phyloP scores from a whole-genome alignment of 2,113 vertebrate species.

The Odobenus rosmarus region DNA sequence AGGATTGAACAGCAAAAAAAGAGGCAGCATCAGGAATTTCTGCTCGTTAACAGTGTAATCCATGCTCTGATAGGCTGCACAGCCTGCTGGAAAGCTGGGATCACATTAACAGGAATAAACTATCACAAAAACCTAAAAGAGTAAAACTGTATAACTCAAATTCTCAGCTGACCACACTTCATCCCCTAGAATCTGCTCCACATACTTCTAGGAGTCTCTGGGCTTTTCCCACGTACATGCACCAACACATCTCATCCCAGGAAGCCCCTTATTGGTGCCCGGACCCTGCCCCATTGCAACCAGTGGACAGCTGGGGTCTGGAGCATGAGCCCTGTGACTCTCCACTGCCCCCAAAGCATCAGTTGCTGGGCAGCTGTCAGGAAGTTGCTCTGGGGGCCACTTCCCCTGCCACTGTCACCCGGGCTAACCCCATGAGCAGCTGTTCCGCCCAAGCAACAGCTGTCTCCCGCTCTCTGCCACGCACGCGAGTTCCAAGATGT shows the following conservation, averaged over 20 bases:
- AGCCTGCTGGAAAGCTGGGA: neutral
- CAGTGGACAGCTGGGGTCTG: neutral
- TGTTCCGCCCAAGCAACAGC: neutral
- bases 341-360: neutral
- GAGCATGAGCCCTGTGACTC: too few species aligned
- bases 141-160: neutral
- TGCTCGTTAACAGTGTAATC: neutral
- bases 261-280: neutral
- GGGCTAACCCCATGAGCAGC: neutral
- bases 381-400: neutral
- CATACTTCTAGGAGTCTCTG: neutral
- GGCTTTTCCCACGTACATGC: neutral
- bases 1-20: neutral
- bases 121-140: neutral
- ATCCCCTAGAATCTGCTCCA: neutral
- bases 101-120: neutral
- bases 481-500: neutral
- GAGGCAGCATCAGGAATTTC: neutral
- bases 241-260: neutral
- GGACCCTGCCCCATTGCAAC: neutral
- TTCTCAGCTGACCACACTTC: neutral
- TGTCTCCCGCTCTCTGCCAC: neutral
- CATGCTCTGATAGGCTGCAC: neutral
- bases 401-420: neutral
- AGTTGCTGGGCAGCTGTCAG: neutral